Base-by-base conservation (phyloP, 2,797 vertebrate species). In the Neostethus bicornis region DNA sequence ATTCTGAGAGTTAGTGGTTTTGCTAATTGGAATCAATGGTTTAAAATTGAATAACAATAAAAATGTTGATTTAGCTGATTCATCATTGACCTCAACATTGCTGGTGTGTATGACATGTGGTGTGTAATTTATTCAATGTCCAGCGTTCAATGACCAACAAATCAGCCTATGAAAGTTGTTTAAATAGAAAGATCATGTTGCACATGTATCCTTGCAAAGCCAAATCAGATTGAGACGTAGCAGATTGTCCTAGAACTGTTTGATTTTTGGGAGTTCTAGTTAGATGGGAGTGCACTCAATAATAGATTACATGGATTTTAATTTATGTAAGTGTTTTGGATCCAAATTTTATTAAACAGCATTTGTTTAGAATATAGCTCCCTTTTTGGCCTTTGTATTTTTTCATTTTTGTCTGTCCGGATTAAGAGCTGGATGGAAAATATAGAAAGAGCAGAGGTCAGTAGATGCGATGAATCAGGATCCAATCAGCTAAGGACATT, bases 1-100 rank as follows among this genome's bases (percentile, higher is more conserved):
- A 16, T 29, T 59, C 46, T 69, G 47, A 28, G 46, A 37, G 49
- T 32, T 61, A 53, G 31, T 32, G 73, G 61, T 65, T 61, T 42
- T 76, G 66, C 63, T 90, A 85, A 89, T 86, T 79, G 61, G 66
- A 75, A 72, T 85, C 14, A 54, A 84, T 79, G 75, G 84, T 82
- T 12, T 12, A 20, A 23, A 12, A 20, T 21, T 21, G 5, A 13
- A 20, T 41, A 41, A 20, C 21, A 11, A 20, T 11, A 78, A 71
- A 84, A 82, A 52, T 59, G 64, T 54, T 59, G 57, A 73, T 61
- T 31, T 61, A 2, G 14, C 56, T 51, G 66, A 74, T 47, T 81
- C 69, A 55, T 77, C 65, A 41, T 56, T 16, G 54, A 70, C 60
- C 54, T 25, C 21, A 11, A 14, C n/a, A 58, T 56, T 44, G 60